These are phyloP conservation scores for Scomberomorus guttatus DNA, from an alignment of 2,797 vertebrate genomes.

Conservation along the genomic window DNA sequence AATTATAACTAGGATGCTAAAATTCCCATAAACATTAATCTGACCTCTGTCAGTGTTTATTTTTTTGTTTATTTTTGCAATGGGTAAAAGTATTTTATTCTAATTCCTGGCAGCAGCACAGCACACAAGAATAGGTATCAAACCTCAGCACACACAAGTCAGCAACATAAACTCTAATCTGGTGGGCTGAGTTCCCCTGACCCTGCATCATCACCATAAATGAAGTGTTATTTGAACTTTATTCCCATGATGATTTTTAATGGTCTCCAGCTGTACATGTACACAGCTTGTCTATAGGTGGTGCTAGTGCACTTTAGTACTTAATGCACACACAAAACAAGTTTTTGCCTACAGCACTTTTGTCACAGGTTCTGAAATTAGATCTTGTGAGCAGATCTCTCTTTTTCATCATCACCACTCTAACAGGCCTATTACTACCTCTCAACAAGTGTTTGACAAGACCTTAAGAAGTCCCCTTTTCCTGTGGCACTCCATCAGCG, in stretches of 20 bases:
- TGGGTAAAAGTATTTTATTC: no score
- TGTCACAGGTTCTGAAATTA: constrained; percentile 62
- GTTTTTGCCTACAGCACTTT: constrained; percentile 54
- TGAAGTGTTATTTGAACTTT: not conserved
- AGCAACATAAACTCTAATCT: not conserved
- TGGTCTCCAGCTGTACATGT: not conserved
- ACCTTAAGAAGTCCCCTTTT: constrained; percentile 49
- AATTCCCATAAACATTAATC: no score
- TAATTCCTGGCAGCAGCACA: not conserved
- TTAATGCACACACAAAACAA: constrained; percentile 21
- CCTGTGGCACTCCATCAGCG: constrained; percentile 47
- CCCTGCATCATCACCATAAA: not conserved
- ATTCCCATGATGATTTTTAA: not conserved
- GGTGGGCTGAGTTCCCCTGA: no score
- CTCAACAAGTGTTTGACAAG: constrained; percentile 66
- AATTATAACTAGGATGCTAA: no score
- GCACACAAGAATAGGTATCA: not conserved
- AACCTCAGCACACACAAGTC: no score
- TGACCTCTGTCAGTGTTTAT: not conserved
- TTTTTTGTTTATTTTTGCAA: not conserved
- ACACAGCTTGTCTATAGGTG: constrained; percentile 64
- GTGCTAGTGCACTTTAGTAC: constrained; percentile 67
- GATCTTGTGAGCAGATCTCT: constrained; percentile 67
- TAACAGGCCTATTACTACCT: constrained; percentile 53
- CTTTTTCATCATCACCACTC: constrained; percentile 63